phyloP scores from a whole-genome alignment of 2,888 invertebrate species.

The Chrysodeixis includens region DNA sequence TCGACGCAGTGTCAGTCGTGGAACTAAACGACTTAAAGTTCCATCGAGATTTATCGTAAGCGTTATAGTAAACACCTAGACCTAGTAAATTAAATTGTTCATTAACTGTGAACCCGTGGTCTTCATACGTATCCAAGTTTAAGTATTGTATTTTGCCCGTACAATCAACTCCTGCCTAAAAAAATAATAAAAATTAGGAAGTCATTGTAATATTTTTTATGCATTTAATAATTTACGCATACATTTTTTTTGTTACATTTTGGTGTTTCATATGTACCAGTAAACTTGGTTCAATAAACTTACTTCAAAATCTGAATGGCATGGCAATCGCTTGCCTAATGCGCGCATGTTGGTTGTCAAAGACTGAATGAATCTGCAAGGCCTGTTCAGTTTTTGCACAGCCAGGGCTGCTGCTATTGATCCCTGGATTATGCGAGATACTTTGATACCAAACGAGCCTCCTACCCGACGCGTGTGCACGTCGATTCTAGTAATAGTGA shows the following conservation, averaged over 20 bases:
- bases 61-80: constrained; percentile 59
- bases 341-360: constrained; percentile 90
- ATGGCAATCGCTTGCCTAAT: constrained; percentile 87
- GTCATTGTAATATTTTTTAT: too few relatives aligned
- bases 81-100: constrained; percentile 60
- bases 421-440: constrained; percentile 88
- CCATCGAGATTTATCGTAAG: constrained; percentile 68
- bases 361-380: constrained; percentile 91
- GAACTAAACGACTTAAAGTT: constrained; percentile 66
- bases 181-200: not conserved
- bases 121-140: constrained; percentile 80
- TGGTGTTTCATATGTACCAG: too few relatives aligned
- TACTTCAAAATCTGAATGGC: constrained; percentile 84
- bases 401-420: constrained; percentile 91
- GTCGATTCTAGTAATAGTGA: constrained; percentile 88
- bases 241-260: too few relatives aligned
- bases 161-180: constrained; percentile 70
- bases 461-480: constrained; percentile 80
- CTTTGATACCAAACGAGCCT: constrained; percentile 92
- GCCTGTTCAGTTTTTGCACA: constrained; percentile 88
- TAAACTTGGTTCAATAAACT: too few relatives aligned
- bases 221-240: too few relatives aligned
- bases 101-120: constrained; percentile 80
- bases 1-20: constrained; percentile 71
- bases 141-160: constrained; percentile 86